Evolutionary conservation across 2,888 invertebrate genomes (phyloP).

Genomic region (Steromphala cineraria): DNA sequence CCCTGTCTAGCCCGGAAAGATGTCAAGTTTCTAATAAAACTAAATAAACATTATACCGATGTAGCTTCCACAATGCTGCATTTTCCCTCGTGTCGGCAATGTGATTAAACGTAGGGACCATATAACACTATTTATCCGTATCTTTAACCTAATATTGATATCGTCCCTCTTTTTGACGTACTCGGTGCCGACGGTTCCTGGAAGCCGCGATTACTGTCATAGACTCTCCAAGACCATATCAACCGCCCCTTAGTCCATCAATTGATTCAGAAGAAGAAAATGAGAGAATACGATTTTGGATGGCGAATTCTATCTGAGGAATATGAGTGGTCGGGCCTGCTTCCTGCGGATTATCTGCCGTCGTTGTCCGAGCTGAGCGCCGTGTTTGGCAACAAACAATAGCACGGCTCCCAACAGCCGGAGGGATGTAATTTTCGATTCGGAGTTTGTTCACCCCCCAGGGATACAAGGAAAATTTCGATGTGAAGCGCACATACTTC

Average conservation of each 20-base stretch:
- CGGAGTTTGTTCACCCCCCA: not conserved
- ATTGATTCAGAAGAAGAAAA: not conserved
- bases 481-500: constrained; percentile 6
- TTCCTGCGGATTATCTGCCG: not conserved
- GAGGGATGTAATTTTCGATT: constrained; percentile 12
- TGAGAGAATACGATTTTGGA: not conserved
- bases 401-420: not conserved
- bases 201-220: not conserved
- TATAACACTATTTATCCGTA: constrained; percentile 1
- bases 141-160: constrained; percentile 19
- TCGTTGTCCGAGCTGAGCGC: not conserved
- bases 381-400: constrained; percentile 4
- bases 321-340: not conserved
- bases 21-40: constrained; percentile 15
- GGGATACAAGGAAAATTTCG: not conserved
- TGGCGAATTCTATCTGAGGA: not conserved
- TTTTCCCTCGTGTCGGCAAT: not conserved
- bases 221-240: not conserved
- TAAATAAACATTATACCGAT: constrained; percentile 1
- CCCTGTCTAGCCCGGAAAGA: not conserved
- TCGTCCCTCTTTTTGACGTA: not conserved
- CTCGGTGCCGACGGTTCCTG: not conserved
- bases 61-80: not conserved
- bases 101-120: constrained; percentile 12
- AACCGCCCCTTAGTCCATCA: not conserved